Evolutionary conservation across 2,888 invertebrate species (phyloP).

Genomic region (Periphyllus acericola): DNA sequence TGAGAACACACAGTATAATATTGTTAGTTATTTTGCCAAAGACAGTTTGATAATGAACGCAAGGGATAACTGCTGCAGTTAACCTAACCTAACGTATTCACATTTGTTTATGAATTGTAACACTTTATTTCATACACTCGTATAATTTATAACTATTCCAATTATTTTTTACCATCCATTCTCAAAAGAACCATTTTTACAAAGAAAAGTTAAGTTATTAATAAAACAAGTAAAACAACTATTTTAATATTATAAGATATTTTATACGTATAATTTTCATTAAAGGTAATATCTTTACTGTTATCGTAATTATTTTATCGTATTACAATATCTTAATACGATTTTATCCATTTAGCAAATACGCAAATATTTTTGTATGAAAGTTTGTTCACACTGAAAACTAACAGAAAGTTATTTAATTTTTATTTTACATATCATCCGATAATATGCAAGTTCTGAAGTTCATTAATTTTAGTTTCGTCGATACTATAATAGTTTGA

Average conservation of each 20-base stretch:
- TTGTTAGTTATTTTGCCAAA: neutral
- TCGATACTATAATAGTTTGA: neutral
- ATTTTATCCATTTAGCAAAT: too few relatives aligned
- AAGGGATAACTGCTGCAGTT: neutral
- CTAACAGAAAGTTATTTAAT: neutral
- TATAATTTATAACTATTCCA: neutral
- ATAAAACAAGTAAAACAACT: neutral
- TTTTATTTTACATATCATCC: neutral
- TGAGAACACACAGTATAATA: neutral
- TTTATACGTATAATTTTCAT: neutral
- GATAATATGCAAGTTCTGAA: neutral
- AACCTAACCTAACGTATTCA: neutral
- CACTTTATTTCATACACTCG: neutral
- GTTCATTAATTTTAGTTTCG: neutral
- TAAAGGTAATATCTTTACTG: neutral
- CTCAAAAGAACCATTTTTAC: neutral
- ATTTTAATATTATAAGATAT: neutral
- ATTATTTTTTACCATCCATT: neutral
- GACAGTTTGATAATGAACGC: neutral
- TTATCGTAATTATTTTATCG: neutral
- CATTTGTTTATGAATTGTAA: neutral
- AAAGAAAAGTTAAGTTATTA: neutral
- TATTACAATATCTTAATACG: neutral
- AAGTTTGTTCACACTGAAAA: too few relatives aligned
- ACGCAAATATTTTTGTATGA: too few relatives aligned